Evolutionary conservation across 2,113 vertebrate genomes (phyloP).

Genomic region (Pristiophorus japonicus): DNA sequence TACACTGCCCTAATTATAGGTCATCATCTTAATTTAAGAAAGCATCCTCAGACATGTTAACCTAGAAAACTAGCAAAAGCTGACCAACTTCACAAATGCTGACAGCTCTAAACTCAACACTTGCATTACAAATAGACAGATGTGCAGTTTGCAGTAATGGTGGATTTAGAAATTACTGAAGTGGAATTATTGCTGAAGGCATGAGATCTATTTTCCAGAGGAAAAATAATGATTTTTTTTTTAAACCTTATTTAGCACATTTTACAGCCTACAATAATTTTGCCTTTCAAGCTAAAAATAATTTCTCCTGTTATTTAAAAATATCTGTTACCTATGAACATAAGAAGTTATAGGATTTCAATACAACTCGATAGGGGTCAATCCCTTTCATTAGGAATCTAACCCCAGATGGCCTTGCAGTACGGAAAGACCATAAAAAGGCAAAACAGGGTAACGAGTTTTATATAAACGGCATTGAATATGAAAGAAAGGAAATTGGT

Average conservation of each 20-base stretch:
- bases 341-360: not conserved
- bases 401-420: not conserved
- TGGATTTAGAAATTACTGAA: not conserved
- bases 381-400: not conserved
- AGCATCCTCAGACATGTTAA: not conserved
- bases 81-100: not conserved
- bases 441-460: not conserved
- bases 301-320: not conserved
- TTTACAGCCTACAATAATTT: not conserved
- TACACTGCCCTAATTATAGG: not conserved
- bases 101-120: not conserved
- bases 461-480: not conserved
- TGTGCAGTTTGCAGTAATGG: not conserved
- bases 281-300: not conserved
- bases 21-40: not conserved
- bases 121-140: not conserved
- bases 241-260: not conserved
- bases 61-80: not conserved
- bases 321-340: not conserved
- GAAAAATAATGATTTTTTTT: not conserved
- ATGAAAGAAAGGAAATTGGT: not conserved
- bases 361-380: not conserved
- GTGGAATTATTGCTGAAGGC: not conserved
- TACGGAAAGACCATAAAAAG: too few relatives aligned
- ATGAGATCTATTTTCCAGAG: not conserved